phyloP scores from a whole-genome alignment of 2,797 vertebrate species.

The Astyanax mexicanus region DNA sequence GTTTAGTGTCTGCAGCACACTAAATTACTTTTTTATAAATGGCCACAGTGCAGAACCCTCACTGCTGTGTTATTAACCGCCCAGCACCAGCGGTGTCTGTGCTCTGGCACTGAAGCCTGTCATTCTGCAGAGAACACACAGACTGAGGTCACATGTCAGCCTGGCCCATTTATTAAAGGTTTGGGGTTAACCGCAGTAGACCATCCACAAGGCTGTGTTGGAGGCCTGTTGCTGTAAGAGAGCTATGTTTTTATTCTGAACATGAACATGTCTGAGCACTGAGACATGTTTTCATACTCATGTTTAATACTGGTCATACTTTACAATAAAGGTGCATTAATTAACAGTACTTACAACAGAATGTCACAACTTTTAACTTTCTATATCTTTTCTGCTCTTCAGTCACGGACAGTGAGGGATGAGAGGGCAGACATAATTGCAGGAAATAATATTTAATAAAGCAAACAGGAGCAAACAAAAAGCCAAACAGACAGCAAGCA shows the following conservation, averaged over 20 bases:
- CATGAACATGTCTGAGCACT: too few relatives aligned
- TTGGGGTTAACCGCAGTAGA: slow-evolving; percentile 49
- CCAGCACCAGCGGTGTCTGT: slow-evolving; percentile 60
- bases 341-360: too few relatives aligned
- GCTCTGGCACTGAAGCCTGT: slow-evolving; percentile 53
- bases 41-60: slow-evolving; percentile 23
- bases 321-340: too few relatives aligned
- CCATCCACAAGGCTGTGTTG: not conserved
- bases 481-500: too few relatives aligned
- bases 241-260: not conserved
- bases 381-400: too few relatives aligned
- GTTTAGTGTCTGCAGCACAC: not conserved
- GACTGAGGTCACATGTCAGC: slow-evolving; percentile 66
- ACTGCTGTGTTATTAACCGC: slow-evolving; percentile 39
- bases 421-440: too few relatives aligned
- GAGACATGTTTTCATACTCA: too few relatives aligned
- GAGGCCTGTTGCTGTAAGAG: not conserved
- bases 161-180: slow-evolving; percentile 63
- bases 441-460: too few relatives aligned
- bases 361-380: too few relatives aligned
- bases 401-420: too few relatives aligned
- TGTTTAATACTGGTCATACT: too few relatives aligned
- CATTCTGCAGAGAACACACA: slow-evolving; percentile 56
- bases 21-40: slow-evolving; percentile 36
- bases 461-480: too few relatives aligned